Percentiles rank a stretch among this genome's conserved stretches.
Evolutionary conservation across 2,797 vertebrate genomes (phyloP).

Genomic region (Aselliscus stoliczkanus): DNA sequence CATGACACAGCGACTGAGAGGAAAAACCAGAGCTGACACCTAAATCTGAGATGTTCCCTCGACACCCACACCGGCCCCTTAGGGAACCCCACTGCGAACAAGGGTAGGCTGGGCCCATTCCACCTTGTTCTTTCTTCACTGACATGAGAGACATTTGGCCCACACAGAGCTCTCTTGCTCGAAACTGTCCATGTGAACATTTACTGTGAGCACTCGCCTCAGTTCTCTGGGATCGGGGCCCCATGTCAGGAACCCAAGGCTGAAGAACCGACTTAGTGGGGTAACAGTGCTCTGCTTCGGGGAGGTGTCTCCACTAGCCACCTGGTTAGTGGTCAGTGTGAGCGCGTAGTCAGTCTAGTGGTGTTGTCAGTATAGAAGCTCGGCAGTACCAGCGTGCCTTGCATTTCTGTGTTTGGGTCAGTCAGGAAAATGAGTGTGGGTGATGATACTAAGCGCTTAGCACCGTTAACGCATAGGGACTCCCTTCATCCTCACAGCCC

Average conservation of each 20-base stretch:
- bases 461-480: not conserved
- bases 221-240: not conserved
- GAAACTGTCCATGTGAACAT: not conserved
- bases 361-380: not conserved
- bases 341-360: not conserved
- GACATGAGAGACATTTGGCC: not conserved
- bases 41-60: not conserved
- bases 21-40: not conserved
- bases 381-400: not conserved
- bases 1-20: too few relatives aligned
- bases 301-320: accelerated
- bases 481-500: not conserved
- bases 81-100: not conserved
- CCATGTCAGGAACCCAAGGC: not conserved
- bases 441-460: not conserved
- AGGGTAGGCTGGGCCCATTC: not conserved
- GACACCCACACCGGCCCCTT: not conserved
- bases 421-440: not conserved
- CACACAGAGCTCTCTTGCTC: not conserved
- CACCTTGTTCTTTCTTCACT: not conserved
- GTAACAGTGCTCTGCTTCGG: not conserved
- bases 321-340: not conserved
- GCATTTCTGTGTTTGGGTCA: not conserved
- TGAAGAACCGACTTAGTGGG: too few relatives aligned
- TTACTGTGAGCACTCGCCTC: not conserved